Percentiles rank a stretch among this genome's conserved stretches.
phyloP scores from a whole-genome alignment of 2,113 vertebrate species.

The Anguilla japonica region DNA sequence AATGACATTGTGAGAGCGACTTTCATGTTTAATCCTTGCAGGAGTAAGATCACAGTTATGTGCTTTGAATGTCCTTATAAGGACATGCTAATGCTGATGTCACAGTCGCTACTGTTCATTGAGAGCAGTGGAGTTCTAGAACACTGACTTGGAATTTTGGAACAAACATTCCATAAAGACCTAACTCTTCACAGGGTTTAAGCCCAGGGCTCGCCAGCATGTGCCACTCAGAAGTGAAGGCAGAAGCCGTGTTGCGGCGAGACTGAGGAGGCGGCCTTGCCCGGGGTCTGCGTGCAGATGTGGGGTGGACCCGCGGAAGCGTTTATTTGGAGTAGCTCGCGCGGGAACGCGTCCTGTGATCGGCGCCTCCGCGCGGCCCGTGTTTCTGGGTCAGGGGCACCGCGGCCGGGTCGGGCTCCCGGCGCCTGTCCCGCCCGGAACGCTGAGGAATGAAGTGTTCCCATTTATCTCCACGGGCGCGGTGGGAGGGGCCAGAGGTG shows the following conservation, averaged over 20 bases:
- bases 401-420: conserved; percentile 3
- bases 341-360: background rate
- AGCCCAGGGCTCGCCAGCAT: background rate
- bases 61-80: too few species aligned
- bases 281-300: background rate
- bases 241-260: background rate
- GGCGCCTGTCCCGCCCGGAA: background rate
- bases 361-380: background rate
- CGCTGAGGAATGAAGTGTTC: background rate
- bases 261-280: background rate
- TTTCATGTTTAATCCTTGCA: background rate
- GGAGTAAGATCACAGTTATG: too few species aligned
- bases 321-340: conserved; percentile 39
- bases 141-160: too few species aligned
- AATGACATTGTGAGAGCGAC: background rate
- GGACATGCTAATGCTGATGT: too few species aligned
- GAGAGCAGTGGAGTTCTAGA: too few species aligned
- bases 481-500: background rate
- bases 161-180: too few species aligned
- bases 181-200: too few species aligned
- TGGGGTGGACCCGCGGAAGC: background rate
- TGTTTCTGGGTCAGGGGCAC: conserved; percentile 40
- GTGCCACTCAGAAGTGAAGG: background rate
- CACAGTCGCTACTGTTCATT: too few species aligned
- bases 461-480: background rate